phyloP scores from a whole-genome alignment of 2,797 vertebrate genomes.

The Phoxinus dragarum region DNA sequence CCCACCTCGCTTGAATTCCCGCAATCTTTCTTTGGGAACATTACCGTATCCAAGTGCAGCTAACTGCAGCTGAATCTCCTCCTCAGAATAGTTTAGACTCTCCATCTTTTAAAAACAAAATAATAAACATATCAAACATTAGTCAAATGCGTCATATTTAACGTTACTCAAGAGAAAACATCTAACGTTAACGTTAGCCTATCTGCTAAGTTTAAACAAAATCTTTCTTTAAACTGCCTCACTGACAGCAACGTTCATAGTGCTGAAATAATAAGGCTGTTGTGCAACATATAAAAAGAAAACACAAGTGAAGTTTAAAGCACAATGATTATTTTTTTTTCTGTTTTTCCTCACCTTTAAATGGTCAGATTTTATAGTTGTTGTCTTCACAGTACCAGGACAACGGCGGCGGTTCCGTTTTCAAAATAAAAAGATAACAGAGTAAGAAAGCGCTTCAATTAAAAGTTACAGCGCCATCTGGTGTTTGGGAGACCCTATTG shows the following conservation, averaged over 20 bases:
- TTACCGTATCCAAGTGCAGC: conserved; percentile 75
- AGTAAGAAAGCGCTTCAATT: neutral
- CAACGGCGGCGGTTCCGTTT: conserved; percentile 68
- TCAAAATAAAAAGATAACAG: conserved; percentile 65
- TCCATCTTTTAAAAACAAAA: conserved; percentile 67
- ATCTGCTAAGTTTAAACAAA: neutral
- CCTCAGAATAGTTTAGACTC: conserved; percentile 77
- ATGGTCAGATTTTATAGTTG: neutral
- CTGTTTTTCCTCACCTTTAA: neutral
- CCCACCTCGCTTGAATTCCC: conserved; percentile 78
- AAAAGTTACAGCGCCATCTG: conserved; percentile 48
- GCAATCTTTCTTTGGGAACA: conserved; percentile 72
- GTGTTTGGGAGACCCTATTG: neutral
- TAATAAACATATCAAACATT: neutral
- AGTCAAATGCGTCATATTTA: neutral
- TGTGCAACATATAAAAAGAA: neutral
- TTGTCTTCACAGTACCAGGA: conserved; percentile 39
- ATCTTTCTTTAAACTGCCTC: neutral
- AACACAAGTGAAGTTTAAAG: neutral
- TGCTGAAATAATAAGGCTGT: neutral
- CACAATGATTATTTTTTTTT: neutral
- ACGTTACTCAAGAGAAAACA: neutral
- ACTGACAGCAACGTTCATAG: neutral
- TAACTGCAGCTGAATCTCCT: conserved; percentile 78
- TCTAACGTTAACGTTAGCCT: too few relatives aligned